Base-by-base conservation (phyloP, 2,888 invertebrate genomes). In the Diaphora mendica region DNA sequence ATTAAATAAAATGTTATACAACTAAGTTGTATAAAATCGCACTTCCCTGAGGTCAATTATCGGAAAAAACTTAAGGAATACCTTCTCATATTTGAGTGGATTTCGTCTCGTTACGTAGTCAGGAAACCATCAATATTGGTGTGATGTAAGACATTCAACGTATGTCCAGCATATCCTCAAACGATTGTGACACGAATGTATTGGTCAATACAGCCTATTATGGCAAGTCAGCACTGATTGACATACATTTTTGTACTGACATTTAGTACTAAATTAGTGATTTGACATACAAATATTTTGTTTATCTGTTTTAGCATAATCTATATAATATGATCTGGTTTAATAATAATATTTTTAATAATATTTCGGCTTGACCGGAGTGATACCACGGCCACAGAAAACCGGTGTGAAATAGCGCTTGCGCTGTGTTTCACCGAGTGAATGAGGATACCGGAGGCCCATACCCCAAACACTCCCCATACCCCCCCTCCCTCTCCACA, bases 71-170 rank as follows among this genome's bases (percentile, higher is more conserved):
- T 70, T 78, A 72, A 59, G 66, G 30, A n/a, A 23, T 65, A 62
- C n/a, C 48, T 77, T 67, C 30, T 81, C 73, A 79, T 75, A 44
- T 70, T 72, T 55, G 64, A 78, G 71, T 72, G 44, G 30, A 42
- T 69, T 66, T 51, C 26, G 67, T 67, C 64, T 42, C 62, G 64
- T 79, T 82, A 76, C 76, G 76, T 81, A 64, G 72, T 73, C 81
- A 82, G 82, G 81, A 82, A 82, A 74, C 73, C 70, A 64, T 74
- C 62, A 55, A 17, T 39, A 33, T n/a, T 8, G 17, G 17, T 15
- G 7, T 82, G 81, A 78, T 79, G 78, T 74, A 74, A 81, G 39
- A 71, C 30, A 67, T 70, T 64, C 30, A 67, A 59, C 30, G 39
- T 42, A 72, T 66, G 15, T 42, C 35, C 55, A 42, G 75, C n/a